Evolutionary conservation across 2,888 invertebrate genomes (phyloP), one percentile per base, ranked within the genome.

Genomic region (Harmothoe impar): DNA sequence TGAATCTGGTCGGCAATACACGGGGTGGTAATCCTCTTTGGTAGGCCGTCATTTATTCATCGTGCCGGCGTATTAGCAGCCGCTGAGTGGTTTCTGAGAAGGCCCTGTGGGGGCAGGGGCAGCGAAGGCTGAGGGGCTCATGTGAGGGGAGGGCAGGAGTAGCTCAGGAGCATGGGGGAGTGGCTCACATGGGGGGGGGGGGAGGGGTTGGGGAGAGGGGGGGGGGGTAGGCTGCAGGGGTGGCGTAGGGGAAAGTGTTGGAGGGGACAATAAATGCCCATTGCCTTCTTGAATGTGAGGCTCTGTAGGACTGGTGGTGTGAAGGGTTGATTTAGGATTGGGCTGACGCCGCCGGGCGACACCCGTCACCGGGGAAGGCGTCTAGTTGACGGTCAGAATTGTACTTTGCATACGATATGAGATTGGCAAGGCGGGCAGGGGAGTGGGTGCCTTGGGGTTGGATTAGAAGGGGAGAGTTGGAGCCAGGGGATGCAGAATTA

Each of bases 371-470:
- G 29, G n/a, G 25, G 29, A 72, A 29, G 72, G 72, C 29, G 25
- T n/a, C 72, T 72, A 29, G 31, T 72, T 72, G 62, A 62, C 62
- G 72, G 72, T 72, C 72, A 72, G 25, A 72, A 29, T n/a, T 29
- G 29, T 72, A 72, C 72, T 72, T 72, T 72, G 72, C 72, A 72
- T 72, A 72, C 15, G 72, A 15, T 72, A 72, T 72, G 62, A 62
- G 62, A n/a, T 62, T 62, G 20, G 62, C 20, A 43, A 43, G 43
- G 43, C 43, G 23, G 23, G 62, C 23, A n/a, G 15, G 23, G 5
- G 62, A 20, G 10, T 62, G 62, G 23, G n/a, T 62, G 62, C 25
- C 62, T 62, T 15, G 23, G n/a, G 62, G 62, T n/a, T 3, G 62
- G 62, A n/a, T n/a, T n/a, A 15, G 62, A 43, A 10, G 43, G 43